A percentile compares a stretch with the other conserved stretches of the same genome.
phyloP scores from a whole-genome alignment of 2,113 vertebrate genomes.

The Gadus macrocephalus region DNA sequence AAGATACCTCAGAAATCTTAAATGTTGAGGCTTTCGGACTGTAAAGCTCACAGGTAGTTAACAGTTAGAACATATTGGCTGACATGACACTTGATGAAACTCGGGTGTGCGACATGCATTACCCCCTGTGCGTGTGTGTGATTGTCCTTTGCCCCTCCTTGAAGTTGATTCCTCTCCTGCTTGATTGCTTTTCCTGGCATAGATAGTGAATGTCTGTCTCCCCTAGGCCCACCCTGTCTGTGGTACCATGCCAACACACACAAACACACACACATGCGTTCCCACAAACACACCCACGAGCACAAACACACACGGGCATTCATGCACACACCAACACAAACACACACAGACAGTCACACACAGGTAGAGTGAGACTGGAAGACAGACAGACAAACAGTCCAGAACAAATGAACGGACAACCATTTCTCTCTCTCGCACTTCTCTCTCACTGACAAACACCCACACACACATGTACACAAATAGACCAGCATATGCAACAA shows the following conservation, averaged over 20 bases:
- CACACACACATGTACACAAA: slow-evolving; percentile 18
- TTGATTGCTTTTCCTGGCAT: slow-evolving; percentile 72
- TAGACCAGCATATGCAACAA: slow-evolving; percentile 6
- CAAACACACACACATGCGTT: slow-evolving; percentile 26
- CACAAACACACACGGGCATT: slow-evolving; percentile 6
- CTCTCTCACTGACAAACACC: slow-evolving; percentile 3
- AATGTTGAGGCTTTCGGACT: too few species aligned
- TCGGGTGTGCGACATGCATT: too few species aligned
- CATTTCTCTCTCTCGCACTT: background rate
- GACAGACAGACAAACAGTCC: too few species aligned
- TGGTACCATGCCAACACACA: slow-evolving; percentile 38
- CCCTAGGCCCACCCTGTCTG: slow-evolving; percentile 62
- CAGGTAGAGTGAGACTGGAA: background rate
- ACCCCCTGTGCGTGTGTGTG: too few species aligned
- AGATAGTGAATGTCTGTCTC: slow-evolving; percentile 48
- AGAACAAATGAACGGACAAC: too few species aligned
- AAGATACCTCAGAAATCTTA: too few species aligned
- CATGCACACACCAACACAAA: background rate
- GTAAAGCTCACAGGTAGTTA: too few species aligned
- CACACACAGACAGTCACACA: slow-evolving; percentile 27
- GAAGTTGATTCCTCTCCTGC: slow-evolving; percentile 43
- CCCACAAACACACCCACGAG: slow-evolving; percentile 18
- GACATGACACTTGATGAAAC: too few species aligned
- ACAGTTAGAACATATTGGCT: too few species aligned
- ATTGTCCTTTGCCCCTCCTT: slow-evolving; percentile 35